Conservation (phyloP, 2,113 vertebrate species). For the Rafetus swinhoei region DNA sequence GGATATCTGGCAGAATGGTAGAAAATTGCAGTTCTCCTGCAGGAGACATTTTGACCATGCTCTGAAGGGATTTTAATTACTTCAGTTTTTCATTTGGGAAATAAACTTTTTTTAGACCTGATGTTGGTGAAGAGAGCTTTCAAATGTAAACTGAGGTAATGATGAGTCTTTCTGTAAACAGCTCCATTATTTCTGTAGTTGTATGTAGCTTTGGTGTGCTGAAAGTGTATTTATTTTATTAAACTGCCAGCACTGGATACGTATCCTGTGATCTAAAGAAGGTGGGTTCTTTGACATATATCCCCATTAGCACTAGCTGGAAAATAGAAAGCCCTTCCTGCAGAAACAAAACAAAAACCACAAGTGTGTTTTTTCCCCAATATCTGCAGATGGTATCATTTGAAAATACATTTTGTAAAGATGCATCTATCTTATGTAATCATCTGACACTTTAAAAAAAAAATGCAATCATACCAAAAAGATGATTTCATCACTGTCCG, state of each 20-base stretch:
- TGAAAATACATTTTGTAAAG: not conserved
- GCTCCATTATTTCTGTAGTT: accelerated
- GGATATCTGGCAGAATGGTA: not conserved
- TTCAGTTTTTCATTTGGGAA: accelerated
- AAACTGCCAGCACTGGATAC: too few species aligned
- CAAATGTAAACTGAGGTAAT: not conserved
- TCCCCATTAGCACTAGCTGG: too few species aligned
- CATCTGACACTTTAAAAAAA: not conserved
- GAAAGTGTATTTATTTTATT: not conserved
- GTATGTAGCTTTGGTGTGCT: not conserved
- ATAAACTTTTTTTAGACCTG: not conserved
- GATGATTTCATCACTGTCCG: not conserved
- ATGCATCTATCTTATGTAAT: not conserved
- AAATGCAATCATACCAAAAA: not conserved
- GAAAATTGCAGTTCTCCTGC: not conserved
- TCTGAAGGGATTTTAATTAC: not conserved
- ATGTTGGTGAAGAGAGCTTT: too few species aligned
- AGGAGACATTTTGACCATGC: not conserved
- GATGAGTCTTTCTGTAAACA: accelerated
- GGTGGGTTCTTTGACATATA: too few species aligned
- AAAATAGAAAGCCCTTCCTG: too few species aligned
- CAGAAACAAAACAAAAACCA: too few species aligned
- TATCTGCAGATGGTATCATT: not conserved
- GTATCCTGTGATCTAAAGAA: too few species aligned
- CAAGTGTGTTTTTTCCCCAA: not conserved